Percentiles rank a stretch among this genome's conserved stretches.
Conservation (phyloP, 2,113 vertebrate species). For the Brachyhypopomus gauderio region DNA sequence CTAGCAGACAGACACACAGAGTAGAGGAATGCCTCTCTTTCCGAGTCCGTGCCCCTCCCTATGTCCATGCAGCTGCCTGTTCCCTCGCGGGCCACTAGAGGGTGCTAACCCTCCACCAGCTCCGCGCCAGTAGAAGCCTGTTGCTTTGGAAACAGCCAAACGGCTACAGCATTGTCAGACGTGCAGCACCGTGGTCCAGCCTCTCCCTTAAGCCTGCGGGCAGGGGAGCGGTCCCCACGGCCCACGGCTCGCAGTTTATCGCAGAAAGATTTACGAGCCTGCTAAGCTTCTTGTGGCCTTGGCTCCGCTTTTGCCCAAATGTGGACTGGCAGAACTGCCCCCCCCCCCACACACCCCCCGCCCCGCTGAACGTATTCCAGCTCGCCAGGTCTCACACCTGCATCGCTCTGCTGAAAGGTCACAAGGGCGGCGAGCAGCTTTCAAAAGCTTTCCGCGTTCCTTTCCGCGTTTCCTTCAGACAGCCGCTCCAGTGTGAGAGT, state of each 20-base stretch:
- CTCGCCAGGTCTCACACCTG: too few species aligned
- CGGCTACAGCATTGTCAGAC: not conserved
- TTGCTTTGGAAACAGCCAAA: conserved; percentile 43
- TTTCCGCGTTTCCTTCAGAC: too few species aligned
- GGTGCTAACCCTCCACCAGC: conserved; percentile 50
- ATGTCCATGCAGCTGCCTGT: not conserved
- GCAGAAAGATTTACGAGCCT: not conserved
- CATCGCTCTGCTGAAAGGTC: too few species aligned
- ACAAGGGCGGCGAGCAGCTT: too few species aligned
- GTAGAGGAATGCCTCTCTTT: conserved; percentile 11
- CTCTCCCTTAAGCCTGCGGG: not conserved
- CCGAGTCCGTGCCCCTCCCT: not conserved
- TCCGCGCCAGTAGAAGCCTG: conserved; percentile 6
- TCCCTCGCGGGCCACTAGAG: conserved; percentile 53
- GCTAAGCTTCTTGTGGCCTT: not conserved
- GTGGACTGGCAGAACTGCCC: not conserved
- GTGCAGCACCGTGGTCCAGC: not conserved
- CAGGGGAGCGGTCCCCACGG: not conserved
- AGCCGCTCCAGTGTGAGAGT: too few species aligned
- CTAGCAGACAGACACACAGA: not conserved
- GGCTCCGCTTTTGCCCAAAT: not conserved
- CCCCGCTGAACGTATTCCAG: too few species aligned
- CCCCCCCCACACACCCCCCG: not conserved
- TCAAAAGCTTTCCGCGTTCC: too few species aligned
- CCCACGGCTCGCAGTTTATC: not conserved